These are phyloP conservation scores for Platysternon megacephalum DNA, from an alignment of 2,113 vertebrate species.

Conservation along the genomic window DNA sequence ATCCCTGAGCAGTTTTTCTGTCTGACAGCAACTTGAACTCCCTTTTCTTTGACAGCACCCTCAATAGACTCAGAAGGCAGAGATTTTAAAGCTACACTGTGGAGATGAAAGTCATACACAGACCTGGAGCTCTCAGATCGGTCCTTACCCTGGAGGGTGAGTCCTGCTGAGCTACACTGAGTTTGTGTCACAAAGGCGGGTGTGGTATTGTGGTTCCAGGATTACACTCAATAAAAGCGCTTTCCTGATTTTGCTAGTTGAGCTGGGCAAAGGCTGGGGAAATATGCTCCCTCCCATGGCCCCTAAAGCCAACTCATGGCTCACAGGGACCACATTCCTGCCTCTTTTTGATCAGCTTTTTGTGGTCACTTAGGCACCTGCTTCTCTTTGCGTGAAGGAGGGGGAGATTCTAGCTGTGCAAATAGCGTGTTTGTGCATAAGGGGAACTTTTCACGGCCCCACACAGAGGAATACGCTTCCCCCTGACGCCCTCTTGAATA, in stretches of 20 bases:
- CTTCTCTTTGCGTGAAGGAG: not conserved
- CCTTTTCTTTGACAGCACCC: not conserved
- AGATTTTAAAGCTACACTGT: not conserved
- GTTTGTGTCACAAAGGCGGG: not conserved
- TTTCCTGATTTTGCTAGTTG: not conserved
- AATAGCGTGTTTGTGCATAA: not conserved
- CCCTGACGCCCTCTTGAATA: not conserved
- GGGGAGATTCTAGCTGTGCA: not conserved
- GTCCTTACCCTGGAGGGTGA: not conserved
- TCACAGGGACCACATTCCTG: not conserved
- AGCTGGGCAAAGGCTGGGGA: not conserved
- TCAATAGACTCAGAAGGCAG: not conserved
- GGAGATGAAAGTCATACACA: not conserved
- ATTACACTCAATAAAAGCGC: not conserved
- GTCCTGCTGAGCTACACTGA: not conserved
- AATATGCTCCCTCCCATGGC: not conserved
- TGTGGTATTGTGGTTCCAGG: not conserved
- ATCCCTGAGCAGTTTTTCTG: not conserved
- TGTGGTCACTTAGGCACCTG: not conserved
- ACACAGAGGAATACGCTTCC: not conserved
- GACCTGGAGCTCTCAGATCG: not conserved
- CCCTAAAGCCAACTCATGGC: not conserved
- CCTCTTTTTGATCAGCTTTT: not conserved
- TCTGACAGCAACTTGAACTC: not conserved
- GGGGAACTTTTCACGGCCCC: not conserved